phyloP scores from a whole-genome alignment of 2,113 vertebrate species.

The Pheucticus melanocephalus region DNA sequence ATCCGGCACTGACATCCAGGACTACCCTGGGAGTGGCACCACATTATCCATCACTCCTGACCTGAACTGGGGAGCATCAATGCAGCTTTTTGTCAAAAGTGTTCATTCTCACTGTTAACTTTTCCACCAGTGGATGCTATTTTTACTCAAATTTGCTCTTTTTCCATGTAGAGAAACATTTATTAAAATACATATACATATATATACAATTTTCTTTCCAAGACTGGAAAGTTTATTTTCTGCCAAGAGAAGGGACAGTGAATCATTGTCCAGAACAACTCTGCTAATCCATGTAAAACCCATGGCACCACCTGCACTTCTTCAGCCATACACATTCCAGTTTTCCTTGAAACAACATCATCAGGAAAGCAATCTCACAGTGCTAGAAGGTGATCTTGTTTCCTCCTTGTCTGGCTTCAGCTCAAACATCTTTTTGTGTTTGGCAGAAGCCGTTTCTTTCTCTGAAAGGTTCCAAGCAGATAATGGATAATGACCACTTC shows the following conservation, averaged over 20 bases:
- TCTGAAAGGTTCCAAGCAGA: slow-evolving; percentile 75
- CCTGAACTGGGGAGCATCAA: neutral
- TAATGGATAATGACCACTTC: slow-evolving; percentile 81
- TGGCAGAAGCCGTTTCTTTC: slow-evolving; percentile 67
- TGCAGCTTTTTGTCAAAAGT: neutral
- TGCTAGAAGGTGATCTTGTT: slow-evolving; percentile 69
- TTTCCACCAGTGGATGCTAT: slow-evolving; percentile 5
- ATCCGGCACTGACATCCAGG: neutral
- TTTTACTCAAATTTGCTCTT: slow-evolving; percentile 20
- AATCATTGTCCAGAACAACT: slow-evolving; percentile 61
- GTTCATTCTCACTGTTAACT: neutral
- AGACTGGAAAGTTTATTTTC: slow-evolving; percentile 53
- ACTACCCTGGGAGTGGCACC: neutral
- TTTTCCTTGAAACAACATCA: slow-evolving; percentile 63
- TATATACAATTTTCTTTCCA: neutral
- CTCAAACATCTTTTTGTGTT: slow-evolving; percentile 71
- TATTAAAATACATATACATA: neutral
- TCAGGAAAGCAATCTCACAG: slow-evolving; percentile 34
- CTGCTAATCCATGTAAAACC: slow-evolving; percentile 41
- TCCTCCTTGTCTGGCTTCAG: slow-evolving; percentile 69
- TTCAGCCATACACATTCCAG: slow-evolving; percentile 38
- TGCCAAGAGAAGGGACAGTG: slow-evolving; percentile 59
- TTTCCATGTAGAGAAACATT: slow-evolving; percentile 39
- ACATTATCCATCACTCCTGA: neutral
- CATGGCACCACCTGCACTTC: slow-evolving; percentile 55